phyloP scores from a whole-genome alignment of 2,113 vertebrate species.

The Heterochromis multidens region DNA sequence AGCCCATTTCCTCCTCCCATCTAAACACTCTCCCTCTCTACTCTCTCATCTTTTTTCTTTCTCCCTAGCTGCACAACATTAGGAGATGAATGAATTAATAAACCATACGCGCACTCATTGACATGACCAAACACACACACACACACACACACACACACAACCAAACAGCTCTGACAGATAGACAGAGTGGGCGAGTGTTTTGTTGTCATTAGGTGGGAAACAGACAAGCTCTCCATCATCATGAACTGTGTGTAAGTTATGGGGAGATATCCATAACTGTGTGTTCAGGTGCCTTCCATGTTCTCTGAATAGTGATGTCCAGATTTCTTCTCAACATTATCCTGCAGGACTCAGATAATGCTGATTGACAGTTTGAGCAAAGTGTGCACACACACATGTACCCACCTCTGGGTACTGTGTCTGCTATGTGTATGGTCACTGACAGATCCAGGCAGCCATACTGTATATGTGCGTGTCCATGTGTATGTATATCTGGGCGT shows the following conservation, averaged over 20 bases:
- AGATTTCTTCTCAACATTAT: not conserved
- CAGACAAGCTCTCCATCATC: constrained; percentile 58
- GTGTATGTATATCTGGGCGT: not conserved
- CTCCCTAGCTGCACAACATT: constrained; percentile 65
- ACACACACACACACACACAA: not conserved
- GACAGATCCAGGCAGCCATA: not conserved
- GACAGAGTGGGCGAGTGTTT: constrained; percentile 50
- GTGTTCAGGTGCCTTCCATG: not conserved
- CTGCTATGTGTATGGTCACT: constrained; percentile 5
- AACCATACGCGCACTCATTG: constrained; percentile 8
- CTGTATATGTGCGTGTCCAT: not conserved
- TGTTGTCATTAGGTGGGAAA: constrained; percentile 65
- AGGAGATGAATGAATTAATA: constrained; percentile 67
- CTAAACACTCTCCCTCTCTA: not conserved
- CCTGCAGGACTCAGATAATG: not conserved
- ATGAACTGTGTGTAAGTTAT: constrained; percentile 43
- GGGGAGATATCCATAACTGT: not conserved
- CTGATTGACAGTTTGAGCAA: not conserved
- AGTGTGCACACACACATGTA: not conserved
- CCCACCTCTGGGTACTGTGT: not conserved
- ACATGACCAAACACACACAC: not conserved
- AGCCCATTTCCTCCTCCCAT: constrained; percentile 9
- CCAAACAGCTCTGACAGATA: constrained; percentile 38
- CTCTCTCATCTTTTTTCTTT: constrained; percentile 3
- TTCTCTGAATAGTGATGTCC: not conserved